These are phyloP conservation scores for Crenuchus spilurus DNA, from an alignment of 2,797 vertebrate genomes.

Conservation along the genomic window DNA sequence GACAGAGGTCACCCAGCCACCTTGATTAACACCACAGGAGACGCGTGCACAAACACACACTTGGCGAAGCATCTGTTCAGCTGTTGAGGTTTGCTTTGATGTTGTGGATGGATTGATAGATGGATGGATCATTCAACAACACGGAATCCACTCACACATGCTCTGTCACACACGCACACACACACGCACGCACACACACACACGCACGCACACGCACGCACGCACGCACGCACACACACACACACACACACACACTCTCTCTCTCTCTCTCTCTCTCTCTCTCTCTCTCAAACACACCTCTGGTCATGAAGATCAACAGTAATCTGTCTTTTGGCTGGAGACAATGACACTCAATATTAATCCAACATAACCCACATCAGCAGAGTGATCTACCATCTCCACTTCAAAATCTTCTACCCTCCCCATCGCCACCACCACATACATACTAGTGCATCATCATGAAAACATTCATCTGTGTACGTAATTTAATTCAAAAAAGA, in stretches of 20 bases:
- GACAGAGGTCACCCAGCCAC: slow-evolving; percentile 13
- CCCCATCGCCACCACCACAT: neutral
- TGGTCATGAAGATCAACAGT: slow-evolving; percentile 50
- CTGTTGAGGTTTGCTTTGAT: neutral
- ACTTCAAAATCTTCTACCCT: neutral
- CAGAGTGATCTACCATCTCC: neutral
- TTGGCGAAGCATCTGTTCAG: neutral
- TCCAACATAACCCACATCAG: slow-evolving; percentile 22
- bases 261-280: slow-evolving; percentile 13
- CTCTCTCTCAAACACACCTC: slow-evolving; percentile 32
- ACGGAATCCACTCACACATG: slow-evolving; percentile 29
- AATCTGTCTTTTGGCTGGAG: slow-evolving; percentile 72
- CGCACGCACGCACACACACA: slow-evolving; percentile 43
- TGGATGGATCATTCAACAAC: slow-evolving; percentile 10
- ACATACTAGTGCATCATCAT: no score
- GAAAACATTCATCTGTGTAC: no score
- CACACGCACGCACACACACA: no score
- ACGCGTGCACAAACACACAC: neutral
- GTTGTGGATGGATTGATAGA: slow-evolving; percentile 1
- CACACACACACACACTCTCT: slow-evolving; percentile 46
- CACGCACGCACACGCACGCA: no score
- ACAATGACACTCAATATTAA: slow-evolving; percentile 58
- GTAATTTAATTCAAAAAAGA: no score
- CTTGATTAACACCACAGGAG: slow-evolving; percentile 23
- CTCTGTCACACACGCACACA: no score